These are phyloP conservation scores for Copidosoma aretas DNA, from an alignment of 2,888 invertebrate genomes.

Conservation along the genomic window DNA sequence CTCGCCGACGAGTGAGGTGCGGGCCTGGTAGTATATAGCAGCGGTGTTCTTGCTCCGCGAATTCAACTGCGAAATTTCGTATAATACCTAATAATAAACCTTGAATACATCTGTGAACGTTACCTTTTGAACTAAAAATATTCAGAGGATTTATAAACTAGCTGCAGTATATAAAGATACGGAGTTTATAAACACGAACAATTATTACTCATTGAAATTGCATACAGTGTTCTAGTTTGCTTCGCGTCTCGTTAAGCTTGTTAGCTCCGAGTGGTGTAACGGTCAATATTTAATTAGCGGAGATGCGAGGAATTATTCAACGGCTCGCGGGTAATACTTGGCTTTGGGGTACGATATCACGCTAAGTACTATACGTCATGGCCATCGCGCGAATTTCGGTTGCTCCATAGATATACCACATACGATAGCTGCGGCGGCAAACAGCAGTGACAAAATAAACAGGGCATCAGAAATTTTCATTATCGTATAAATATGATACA, in stretches of 20 bases:
- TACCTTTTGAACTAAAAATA: not conserved
- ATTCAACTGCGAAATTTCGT: not conserved
- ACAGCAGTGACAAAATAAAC: too few species aligned
- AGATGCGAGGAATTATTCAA: constrained; percentile 25
- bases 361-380: not conserved
- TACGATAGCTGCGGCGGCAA: too few species aligned
- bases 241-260: not conserved
- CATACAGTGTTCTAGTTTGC: not conserved
- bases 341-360: not conserved
- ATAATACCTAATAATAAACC: not conserved
- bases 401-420: not conserved
- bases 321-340: constrained; percentile 8
- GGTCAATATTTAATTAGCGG: constrained; percentile 15
- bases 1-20: not conserved
- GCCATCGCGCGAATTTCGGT: not conserved
- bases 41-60: not conserved
- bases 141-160: not conserved
- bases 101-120: not conserved
- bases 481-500: too few species aligned
- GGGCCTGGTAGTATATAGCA: too few species aligned
- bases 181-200: not conserved
- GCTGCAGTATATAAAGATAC: not conserved
- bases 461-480: too few species aligned
- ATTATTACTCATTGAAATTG: too few species aligned
- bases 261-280: not conserved